phyloP scores from a whole-genome alignment of 2,888 invertebrate genomes.

The Trissonchulus latispiculum region DNA sequence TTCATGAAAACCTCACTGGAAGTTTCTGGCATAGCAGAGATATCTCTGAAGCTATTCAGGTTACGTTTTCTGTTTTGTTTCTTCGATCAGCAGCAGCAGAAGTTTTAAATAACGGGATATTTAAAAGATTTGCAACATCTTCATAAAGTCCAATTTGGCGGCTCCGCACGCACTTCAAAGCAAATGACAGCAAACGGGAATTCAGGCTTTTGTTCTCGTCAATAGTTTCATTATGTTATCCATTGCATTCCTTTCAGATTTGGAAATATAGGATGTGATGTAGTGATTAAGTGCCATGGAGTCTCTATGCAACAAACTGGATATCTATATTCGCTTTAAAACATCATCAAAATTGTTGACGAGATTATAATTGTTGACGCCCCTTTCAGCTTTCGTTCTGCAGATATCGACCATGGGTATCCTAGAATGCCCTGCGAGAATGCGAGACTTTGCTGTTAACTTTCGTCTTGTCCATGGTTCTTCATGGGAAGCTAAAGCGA shows the following conservation, averaged over 20 bases:
- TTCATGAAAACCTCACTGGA: not conserved
- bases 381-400: not conserved
- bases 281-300: not conserved
- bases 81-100: not conserved
- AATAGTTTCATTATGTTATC: not conserved
- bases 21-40: not conserved
- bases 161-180: not conserved
- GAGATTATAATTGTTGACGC: constrained; percentile 21
- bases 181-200: not conserved
- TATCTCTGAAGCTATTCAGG: not conserved
- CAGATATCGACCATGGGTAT: not conserved
- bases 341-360: not conserved
- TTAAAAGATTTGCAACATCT: not conserved
- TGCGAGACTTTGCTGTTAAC: not conserved
- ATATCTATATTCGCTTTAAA: constrained; percentile 21
- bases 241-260: constrained; percentile 1
- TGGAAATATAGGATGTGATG: constrained; percentile 14
- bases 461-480: not conserved
- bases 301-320: constrained; percentile 16
- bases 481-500: constrained; percentile 14
- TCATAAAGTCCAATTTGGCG: constrained; percentile 12
- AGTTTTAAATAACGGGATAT: not conserved
- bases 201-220: not conserved
- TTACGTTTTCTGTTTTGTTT: constrained; percentile 2
- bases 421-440: not conserved